Percentiles rank a stretch among this genome's conserved stretches.
Evolutionary conservation across 2,888 invertebrate genomes (phyloP).

Genomic region (Pimpla rufipes): DNA sequence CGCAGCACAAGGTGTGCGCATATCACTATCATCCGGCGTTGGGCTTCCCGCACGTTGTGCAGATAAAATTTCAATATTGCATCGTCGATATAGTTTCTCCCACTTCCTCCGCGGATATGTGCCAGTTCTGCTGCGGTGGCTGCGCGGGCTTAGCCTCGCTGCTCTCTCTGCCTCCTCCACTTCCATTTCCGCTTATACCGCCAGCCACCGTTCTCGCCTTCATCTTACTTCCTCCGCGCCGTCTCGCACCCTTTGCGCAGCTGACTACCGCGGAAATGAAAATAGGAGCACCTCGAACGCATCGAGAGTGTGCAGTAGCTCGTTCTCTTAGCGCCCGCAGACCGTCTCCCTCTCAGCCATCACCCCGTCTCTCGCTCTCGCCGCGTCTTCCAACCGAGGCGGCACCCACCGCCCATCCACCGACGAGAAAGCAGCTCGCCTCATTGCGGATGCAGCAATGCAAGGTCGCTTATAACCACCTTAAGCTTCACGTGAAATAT

Average conservation of each 20-base stretch:
- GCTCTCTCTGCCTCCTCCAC: slow-evolving; percentile 44
- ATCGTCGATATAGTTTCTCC: slow-evolving; percentile 55
- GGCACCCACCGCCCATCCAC: slow-evolving; percentile 32
- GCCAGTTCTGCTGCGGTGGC: slow-evolving; percentile 51
- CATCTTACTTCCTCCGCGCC: slow-evolving; percentile 22
- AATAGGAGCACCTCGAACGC: slow-evolving; percentile 75
- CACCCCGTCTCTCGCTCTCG: neutral
- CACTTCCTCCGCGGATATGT: slow-evolving; percentile 51
- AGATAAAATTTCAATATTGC: slow-evolving; percentile 60
- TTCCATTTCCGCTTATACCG: slow-evolving; percentile 69
- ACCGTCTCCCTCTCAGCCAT: slow-evolving; percentile 3
- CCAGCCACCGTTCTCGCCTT: slow-evolving; percentile 46
- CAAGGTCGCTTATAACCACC: slow-evolving; percentile 76
- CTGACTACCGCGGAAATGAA: slow-evolving; percentile 72
- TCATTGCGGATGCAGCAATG: slow-evolving; percentile 79
- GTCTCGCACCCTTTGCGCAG: slow-evolving; percentile 62
- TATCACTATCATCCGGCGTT: slow-evolving; percentile 47
- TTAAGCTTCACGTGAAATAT: slow-evolving; percentile 76
- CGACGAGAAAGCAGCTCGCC: slow-evolving; percentile 67
- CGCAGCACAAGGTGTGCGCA: neutral
- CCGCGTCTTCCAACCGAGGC: slow-evolving; percentile 43
- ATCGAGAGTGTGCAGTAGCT: slow-evolving; percentile 70
- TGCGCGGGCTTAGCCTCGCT: slow-evolving; percentile 62
- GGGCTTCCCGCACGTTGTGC: slow-evolving; percentile 14
- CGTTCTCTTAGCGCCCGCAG: slow-evolving; percentile 48